A percentile compares a stretch with the other conserved stretches of the same genome.
Conservation (phyloP, 2,113 vertebrate genomes). For the Sebastes schlegelii region DNA sequence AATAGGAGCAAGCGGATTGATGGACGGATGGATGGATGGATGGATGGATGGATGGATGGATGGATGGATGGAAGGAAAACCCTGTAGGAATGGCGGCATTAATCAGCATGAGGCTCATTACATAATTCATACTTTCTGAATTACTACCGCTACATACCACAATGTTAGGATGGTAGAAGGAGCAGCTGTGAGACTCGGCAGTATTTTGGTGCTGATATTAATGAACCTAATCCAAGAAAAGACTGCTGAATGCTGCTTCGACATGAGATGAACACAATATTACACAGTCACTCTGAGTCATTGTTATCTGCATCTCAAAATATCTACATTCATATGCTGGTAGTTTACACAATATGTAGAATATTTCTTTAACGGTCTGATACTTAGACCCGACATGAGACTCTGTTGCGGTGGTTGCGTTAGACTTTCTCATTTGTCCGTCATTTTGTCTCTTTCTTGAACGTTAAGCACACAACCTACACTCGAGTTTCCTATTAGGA, state of each 20-base stretch:
- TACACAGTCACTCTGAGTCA: background rate
- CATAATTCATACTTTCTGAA: background rate
- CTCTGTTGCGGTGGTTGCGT: too few species aligned
- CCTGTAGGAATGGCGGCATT: background rate
- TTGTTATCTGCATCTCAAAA: background rate
- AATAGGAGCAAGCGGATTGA: background rate
- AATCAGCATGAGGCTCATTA: background rate
- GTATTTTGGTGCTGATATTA: background rate
- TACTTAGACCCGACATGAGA: too few species aligned
- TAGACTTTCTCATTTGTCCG: too few species aligned
- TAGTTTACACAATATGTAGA: too few species aligned
- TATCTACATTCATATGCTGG: too few species aligned
- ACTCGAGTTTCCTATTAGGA: background rate
- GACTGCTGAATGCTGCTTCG: background rate
- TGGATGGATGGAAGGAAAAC: background rate
- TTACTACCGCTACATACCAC: background rate
- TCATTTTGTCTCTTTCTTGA: too few species aligned
- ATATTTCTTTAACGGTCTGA: too few species aligned
- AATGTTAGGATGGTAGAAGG: background rate
- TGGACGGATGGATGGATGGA: background rate
- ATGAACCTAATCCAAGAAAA: background rate
- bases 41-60: background rate
- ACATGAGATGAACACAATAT: background rate
- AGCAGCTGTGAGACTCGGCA: background rate
- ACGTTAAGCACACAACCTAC: too few species aligned